Base-by-base conservation (phyloP, 2,888 invertebrate species). In the Exocentrus adspersus region DNA sequence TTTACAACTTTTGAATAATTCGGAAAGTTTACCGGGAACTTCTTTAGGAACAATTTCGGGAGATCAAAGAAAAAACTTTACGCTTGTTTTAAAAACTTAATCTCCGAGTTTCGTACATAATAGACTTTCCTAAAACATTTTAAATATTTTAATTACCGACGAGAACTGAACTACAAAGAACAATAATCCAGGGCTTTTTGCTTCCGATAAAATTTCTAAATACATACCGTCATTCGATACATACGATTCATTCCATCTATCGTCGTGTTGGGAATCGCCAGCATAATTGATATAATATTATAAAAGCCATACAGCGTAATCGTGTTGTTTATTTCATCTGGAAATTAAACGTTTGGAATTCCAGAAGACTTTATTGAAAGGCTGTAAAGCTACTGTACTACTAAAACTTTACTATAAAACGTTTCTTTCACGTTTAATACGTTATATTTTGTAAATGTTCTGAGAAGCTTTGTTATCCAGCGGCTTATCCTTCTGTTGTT, bases 111-210 rank as follows among this genome's bases (percentile, higher is more conserved):
- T 41, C 19, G 19, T 24, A 7, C 52, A 45, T 62, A 56, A 62
- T 62, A 53, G 56, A 62, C 61, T 62, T 56, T 54, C 61, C 42
- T 54, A 43, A 62, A 56, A 50, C 54, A 62, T 56, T 56, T 62
- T 56, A 56, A 62, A 62, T 62, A 62, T 62, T 62, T 37, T 50
- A 50, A 62, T 62, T 56, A 62, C 16, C n/a, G 14, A 1, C 37
- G 2, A n/a, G 50, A 32, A 41, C 46, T 57, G 32, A 20, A 46
- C 56, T 57, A 57, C 57, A 57, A 45, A 57, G 32, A 42, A 28
- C 57, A 37, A 37, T 37, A 37, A 37, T 37, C 37, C 12, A 2
- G 24, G 7, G 24, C 24, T 24, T 24, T 24, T 7, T n/a, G n/a
- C 37, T 37, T 7, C 37, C 14, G 14, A 12, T 37, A 37, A 37